phyloP scores from a whole-genome alignment of 2,888 invertebrate genomes.

The Lissocephala sabroskyi region DNA sequence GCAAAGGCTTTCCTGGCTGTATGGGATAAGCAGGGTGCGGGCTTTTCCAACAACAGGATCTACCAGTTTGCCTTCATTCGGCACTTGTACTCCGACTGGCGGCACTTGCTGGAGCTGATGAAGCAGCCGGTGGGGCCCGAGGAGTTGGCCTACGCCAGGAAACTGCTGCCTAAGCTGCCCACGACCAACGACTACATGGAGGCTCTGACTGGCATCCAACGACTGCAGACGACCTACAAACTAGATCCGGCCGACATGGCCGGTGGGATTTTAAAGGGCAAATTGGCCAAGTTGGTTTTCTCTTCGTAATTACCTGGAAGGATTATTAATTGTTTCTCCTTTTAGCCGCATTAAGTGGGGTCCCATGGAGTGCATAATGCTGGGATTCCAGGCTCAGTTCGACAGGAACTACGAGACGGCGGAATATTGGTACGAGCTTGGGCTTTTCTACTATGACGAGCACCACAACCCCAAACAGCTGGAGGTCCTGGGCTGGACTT shows the following conservation, averaged over 20 bases:
- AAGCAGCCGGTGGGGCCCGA: background rate
- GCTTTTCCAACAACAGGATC: background rate
- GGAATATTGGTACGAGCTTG: conserved; percentile 13
- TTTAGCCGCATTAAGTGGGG: conserved; percentile 6
- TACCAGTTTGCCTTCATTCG: conserved; percentile 2
- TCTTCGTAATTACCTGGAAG: too few relatives aligned
- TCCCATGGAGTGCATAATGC: conserved; percentile 11
- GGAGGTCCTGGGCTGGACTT: conserved; percentile 2
- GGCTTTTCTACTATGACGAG: background rate
- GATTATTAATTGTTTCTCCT: background rate
- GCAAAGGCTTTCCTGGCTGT: background rate
- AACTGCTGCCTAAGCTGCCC: conserved; percentile 1
- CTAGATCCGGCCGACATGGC: conserved; percentile 11
- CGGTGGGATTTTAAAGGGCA: conserved; percentile 8
- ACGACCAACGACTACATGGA: conserved; percentile 9
- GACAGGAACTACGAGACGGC: conserved; percentile 1
- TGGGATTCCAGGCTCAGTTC: conserved; percentile 8
- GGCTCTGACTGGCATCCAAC: conserved; percentile 4
- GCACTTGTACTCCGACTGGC: conserved; percentile 13
- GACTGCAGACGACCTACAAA: conserved; percentile 11
- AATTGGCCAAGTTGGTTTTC: conserved; percentile 4
- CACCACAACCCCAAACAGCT: background rate
- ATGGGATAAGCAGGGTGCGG: background rate
- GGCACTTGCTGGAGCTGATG: conserved; percentile 4
- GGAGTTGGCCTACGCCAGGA: background rate